Percentiles rank a stretch among this genome's conserved stretches.
Evolutionary conservation across 2,888 invertebrate species (phyloP).

Genomic region (Darwinula stevensoni): DNA sequence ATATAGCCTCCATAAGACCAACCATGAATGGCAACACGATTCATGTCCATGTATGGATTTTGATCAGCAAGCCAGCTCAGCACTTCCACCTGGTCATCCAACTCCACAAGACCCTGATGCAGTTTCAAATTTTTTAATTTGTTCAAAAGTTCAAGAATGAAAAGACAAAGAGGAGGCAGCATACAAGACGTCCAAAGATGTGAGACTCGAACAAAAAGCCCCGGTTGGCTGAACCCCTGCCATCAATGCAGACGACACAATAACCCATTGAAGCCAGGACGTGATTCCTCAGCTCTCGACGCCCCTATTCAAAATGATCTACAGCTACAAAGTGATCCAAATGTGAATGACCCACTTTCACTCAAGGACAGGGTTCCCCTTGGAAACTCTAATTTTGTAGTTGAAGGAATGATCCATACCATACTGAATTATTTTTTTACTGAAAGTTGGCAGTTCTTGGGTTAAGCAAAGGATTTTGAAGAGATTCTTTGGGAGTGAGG

Average conservation of each 20-base stretch:
- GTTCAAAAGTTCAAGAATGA: conserved; percentile 1
- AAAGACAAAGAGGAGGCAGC: conserved; percentile 8
- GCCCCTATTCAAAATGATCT: conserved; percentile 28
- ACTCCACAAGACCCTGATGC: conserved; percentile 49
- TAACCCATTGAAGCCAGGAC: conserved; percentile 86
- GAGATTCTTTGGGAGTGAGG: too few relatives aligned
- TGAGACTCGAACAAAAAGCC: conserved; percentile 75
- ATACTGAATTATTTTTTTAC: too few relatives aligned
- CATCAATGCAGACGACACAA: conserved; percentile 81
- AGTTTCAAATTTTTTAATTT: background rate
- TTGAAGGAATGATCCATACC: too few relatives aligned
- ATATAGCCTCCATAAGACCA: conserved; percentile 99
- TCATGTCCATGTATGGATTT: conserved; percentile 64
- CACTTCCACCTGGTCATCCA: conserved; percentile 84
- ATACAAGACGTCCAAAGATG: conserved; percentile 49
- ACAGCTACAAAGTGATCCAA: too few relatives aligned
- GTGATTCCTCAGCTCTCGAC: conserved; percentile 68
- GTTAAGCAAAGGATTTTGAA: too few relatives aligned
- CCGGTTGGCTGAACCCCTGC: conserved; percentile 73
- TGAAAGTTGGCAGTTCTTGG: too few relatives aligned
- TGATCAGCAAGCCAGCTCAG: conserved; percentile 52
- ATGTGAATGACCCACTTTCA: too few relatives aligned
- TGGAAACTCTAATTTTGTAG: too few relatives aligned
- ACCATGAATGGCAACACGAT: conserved; percentile 76
- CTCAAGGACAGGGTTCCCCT: too few relatives aligned